phyloP scores from a whole-genome alignment of 2,113 vertebrate species.

The Leptocoma aspasia region DNA sequence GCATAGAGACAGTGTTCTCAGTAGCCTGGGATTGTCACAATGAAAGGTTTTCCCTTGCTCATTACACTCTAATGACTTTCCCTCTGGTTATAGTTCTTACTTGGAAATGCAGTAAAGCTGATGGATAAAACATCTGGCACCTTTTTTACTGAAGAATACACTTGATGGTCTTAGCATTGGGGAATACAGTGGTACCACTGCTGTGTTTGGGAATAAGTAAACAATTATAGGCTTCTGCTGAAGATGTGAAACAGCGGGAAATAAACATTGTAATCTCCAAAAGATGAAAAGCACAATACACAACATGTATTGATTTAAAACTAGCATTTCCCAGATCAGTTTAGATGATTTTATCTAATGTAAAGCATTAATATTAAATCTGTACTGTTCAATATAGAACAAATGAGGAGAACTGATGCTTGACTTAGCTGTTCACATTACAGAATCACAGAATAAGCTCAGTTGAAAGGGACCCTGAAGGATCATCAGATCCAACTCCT shows the following conservation, averaged over 20 bases:
- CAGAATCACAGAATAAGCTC: neutral
- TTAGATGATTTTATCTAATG: neutral
- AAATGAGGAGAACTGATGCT: neutral
- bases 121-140: neutral
- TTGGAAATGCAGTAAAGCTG: neutral
- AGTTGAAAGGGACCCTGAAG: neutral
- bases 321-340: neutral
- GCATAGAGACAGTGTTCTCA: neutral
- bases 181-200: neutral
- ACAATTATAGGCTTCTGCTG: neutral
- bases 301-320: neutral
- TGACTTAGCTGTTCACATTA: neutral
- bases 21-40: neutral
- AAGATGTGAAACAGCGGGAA: neutral
- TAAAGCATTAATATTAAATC: neutral
- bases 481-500: neutral
- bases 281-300: neutral
- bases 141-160: neutral
- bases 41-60: neutral
- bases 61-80: neutral
- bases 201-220: neutral
- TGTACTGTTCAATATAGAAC: neutral
- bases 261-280: neutral
- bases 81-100: neutral
- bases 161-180: neutral